Percentiles rank a stretch among this genome's conserved stretches.
phyloP scores from a whole-genome alignment of 2,113 vertebrate species.

The Mixornis gularis region DNA sequence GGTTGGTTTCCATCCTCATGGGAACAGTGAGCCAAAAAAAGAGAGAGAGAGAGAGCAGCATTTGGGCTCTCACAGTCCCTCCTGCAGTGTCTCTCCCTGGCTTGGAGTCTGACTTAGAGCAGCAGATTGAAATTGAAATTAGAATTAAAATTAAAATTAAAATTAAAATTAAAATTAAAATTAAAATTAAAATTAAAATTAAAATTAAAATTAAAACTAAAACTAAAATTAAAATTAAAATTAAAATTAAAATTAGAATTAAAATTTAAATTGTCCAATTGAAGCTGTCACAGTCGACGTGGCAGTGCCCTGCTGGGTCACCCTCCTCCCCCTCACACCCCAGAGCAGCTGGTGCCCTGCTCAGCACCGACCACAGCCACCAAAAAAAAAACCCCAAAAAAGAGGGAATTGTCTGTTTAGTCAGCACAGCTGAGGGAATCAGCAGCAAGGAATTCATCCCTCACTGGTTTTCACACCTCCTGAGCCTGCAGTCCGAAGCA shows the following conservation, averaged over 20 bases:
- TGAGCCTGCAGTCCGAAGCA: not conserved
- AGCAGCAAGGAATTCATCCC: not conserved
- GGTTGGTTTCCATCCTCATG: not conserved
- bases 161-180: no score
- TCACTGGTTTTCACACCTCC: fast-evolving
- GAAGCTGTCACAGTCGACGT: not conserved
- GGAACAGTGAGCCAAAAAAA: not conserved
- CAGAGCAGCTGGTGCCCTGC: not conserved
- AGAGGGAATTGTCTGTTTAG: not conserved
- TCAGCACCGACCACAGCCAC: not conserved
- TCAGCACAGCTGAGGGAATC: not conserved
- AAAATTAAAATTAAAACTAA: no score
- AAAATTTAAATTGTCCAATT: not conserved
- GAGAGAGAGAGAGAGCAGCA: not conserved
- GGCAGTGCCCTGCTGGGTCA: not conserved
- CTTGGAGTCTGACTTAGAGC: not conserved
- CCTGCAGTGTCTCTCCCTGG: not conserved
- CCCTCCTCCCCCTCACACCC: not conserved
- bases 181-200: no score
- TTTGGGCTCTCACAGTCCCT: not conserved
- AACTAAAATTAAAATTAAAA: not conserved
- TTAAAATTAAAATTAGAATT: not conserved
- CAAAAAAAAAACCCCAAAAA: no score
- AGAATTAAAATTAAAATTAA: no score
- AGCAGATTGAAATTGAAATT: no score